Evolutionary conservation across 2,797 vertebrate genomes (phyloP), one percentile per base, ranked within the genome.

Genomic region (Thripadectes ignobilis): DNA sequence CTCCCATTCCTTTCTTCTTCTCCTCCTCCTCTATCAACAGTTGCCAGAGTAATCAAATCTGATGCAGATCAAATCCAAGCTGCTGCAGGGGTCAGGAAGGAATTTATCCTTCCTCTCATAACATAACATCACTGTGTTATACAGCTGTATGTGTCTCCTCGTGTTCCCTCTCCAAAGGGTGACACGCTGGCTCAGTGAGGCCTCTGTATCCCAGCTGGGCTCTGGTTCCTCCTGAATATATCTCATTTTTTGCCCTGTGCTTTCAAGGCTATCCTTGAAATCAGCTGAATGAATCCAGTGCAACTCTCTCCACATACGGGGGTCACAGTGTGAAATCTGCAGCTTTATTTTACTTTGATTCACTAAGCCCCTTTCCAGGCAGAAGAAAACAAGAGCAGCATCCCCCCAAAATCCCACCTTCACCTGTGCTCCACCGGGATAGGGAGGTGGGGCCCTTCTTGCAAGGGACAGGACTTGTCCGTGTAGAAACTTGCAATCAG

Each of bases 61-160:
- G 78, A 87, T 75, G 88, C 78, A 93, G 93, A 91, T 67, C 88
- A 93, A 89, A 93, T 32, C 71, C 59, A 39, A 95, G 85, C 86
- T 80, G 85, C 81, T 77, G 86, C 55, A 68, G 52, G 66, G 74
- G 57, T 78, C 55, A 78, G 88, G 76, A 36, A 93, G 71, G 85
- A 75, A 91, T 91, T 88, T 32, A 83, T 84, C 89, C 63, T 41
- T 63, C 52, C 32, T 84, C 48, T 79, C 12, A 1, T 10, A 63
- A 87, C 43, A 49, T 11, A 27, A 43, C 46, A 43, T 46, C 67
- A 38, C 30, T 1, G 3, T 34, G 81, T 86, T 72, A 3, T 19
- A 75, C 43, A 68, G 61, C 87, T 46, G 10, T 18, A 41, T 7
- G 38, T 10, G 52, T 46, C 77, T 58, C 32, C 82, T 58, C 9